Conservation (phyloP, 2,797 vertebrate genomes). For the Balearica regulorum region DNA sequence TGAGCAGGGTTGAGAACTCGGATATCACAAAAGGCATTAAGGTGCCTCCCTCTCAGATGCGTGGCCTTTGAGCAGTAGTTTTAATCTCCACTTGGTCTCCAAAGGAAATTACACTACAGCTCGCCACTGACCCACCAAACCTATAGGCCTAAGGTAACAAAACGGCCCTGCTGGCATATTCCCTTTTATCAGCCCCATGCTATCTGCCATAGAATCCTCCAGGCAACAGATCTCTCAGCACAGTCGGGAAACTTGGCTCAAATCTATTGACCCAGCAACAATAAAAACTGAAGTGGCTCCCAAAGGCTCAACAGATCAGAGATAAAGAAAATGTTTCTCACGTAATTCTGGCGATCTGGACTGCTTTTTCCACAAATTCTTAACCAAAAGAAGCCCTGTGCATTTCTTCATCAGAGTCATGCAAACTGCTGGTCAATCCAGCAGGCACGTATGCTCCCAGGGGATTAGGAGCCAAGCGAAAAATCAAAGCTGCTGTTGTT, state of each 20-base stretch:
- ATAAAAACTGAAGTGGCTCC: not conserved
- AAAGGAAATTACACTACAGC: not conserved
- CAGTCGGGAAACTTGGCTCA: not conserved
- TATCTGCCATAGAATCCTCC: not conserved
- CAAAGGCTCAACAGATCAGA: not conserved
- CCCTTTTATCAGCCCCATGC: not conserved
- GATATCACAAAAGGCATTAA: not conserved
- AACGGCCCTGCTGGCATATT: not conserved
- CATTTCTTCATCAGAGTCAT: not conserved
- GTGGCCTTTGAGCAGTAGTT: not conserved
- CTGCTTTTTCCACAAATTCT: not conserved
- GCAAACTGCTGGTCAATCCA: not conserved
- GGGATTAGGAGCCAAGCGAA: not conserved
- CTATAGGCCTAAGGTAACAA: not conserved
- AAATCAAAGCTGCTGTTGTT: conserved; percentile 27
- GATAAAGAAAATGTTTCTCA: not conserved
- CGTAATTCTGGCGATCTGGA: not conserved
- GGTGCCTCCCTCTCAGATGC: not conserved
- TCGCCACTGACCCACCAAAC: not conserved
- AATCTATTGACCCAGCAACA: not conserved
- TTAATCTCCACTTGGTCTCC: not conserved
- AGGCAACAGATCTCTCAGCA: not conserved
- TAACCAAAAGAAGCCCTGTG: not conserved
- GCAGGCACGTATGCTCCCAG: not conserved
- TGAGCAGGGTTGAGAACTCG: not conserved